phyloP scores from a whole-genome alignment of 2,113 vertebrate species.

The Lophius piscatorius region DNA sequence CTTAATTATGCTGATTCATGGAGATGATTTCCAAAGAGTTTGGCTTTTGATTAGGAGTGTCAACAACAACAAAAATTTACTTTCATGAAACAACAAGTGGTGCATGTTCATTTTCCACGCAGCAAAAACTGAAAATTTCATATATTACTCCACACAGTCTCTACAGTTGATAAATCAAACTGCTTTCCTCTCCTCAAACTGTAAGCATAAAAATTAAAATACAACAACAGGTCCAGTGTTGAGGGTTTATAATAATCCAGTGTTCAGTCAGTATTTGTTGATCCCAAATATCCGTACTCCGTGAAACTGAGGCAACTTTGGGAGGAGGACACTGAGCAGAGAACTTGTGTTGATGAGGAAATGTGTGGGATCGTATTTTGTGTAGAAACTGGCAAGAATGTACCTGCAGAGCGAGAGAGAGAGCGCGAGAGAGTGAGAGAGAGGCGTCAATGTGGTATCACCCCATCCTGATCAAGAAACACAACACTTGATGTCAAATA shows the following conservation, averaged over 20 bases:
- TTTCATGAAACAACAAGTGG: constrained; percentile 27
- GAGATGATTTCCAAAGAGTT: neutral
- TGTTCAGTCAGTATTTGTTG: constrained; percentile 86
- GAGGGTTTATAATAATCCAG: constrained; percentile 37
- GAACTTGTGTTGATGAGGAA: constrained; percentile 92
- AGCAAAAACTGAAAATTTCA: constrained; percentile 26
- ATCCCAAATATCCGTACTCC: constrained; percentile 93
- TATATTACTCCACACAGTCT: constrained; percentile 29
- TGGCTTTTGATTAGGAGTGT: constrained; percentile 39
- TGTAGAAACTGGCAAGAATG: constrained; percentile 94
- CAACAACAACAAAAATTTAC: constrained; percentile 21
- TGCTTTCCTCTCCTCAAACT: constrained; percentile 19
- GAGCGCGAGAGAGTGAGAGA: neutral
- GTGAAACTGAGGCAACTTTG: constrained; percentile 94
- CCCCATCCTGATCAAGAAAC: too few species aligned
- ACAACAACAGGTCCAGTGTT: constrained; percentile 37
- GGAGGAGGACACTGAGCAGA: constrained; percentile 89
- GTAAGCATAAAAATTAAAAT: constrained; percentile 27
- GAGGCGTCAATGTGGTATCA: too few species aligned
- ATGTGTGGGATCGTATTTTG: constrained; percentile 90
- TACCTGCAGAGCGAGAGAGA: constrained; percentile 79
- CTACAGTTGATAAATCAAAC: constrained; percentile 25
- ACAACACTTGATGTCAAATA: too few species aligned
- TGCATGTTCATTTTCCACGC: constrained; percentile 23
- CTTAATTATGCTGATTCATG: constrained; percentile 15